A percentile compares a stretch with the other conserved stretches of the same genome.
These are phyloP conservation scores for Phaonia tiefii DNA, from an alignment of 2,888 invertebrate species.

Conservation along the genomic window DNA sequence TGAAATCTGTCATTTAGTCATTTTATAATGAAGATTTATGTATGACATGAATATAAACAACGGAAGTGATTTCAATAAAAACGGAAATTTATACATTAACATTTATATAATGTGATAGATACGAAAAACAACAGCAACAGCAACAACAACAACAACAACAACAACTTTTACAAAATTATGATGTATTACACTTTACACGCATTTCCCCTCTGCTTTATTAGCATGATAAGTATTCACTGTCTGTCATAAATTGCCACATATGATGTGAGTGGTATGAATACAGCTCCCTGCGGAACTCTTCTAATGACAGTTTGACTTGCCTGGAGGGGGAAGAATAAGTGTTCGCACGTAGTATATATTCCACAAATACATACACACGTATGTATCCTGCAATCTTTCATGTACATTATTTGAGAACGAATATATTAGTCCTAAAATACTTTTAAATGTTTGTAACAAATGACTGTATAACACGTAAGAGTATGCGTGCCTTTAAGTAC, in stretches of 20 bases:
- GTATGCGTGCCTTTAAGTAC: conserved; percentile 14
- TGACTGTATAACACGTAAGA: conserved; percentile 2
- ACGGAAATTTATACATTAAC: conserved; percentile 39
- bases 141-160: not conserved
- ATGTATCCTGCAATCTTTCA: not conserved
- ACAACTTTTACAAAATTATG: not conserved
- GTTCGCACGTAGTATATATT: not conserved
- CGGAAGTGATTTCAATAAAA: conserved; percentile 41
- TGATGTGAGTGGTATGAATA: too few species aligned
- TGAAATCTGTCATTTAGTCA: conserved; percentile 35
- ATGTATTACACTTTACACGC: conserved; percentile 3
- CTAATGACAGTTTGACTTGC: not conserved
- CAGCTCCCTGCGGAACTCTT: not conserved
- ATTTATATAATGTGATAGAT: not conserved
- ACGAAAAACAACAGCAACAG: not conserved
- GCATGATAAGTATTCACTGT: conserved; percentile 19
- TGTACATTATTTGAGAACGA: not conserved
- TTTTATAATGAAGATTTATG: conserved; percentile 37
- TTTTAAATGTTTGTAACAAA: conserved; percentile 15
- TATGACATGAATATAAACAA: conserved; percentile 11
- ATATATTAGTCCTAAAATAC: not conserved
- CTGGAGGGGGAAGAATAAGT: conserved; percentile 5
- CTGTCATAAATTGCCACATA: conserved; percentile 13
- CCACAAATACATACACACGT: not conserved
- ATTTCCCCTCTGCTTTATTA: not conserved